A percentile compares a stretch with the other conserved stretches of the same genome.
Evolutionary conservation across 2,113 vertebrate species (phyloP).

Genomic region (Hippolais icterina): DNA sequence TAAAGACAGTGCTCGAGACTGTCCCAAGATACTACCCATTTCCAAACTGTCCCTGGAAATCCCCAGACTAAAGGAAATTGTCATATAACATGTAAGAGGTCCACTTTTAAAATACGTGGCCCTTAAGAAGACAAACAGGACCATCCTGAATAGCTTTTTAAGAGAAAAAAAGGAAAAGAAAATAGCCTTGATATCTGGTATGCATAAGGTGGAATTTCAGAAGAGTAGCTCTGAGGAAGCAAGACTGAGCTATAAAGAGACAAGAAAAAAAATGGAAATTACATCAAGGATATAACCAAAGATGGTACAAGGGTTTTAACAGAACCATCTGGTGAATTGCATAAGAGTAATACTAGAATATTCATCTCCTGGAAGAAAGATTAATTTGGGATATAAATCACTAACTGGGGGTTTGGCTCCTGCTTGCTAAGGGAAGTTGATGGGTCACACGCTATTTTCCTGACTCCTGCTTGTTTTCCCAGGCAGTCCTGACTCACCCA

Average conservation of each 20-base stretch:
- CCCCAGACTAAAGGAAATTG: neutral
- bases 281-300: neutral
- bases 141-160: neutral
- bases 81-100: neutral
- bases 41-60: neutral
- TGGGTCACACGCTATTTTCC: constrained; percentile 7
- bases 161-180: neutral
- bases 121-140: neutral
- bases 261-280: neutral
- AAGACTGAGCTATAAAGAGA: neutral
- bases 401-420: neutral
- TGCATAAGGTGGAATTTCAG: neutral
- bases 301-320: neutral
- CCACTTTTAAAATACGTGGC: neutral
- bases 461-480: neutral
- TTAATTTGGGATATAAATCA: neutral
- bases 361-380: neutral
- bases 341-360: neutral
- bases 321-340: constrained; percentile 1
- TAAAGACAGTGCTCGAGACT: neutral
- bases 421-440: neutral
- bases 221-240: neutral
- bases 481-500: neutral
- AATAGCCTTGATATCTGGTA: neutral
- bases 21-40: neutral